These are phyloP conservation scores for Cheilosia soror DNA, from an alignment of 2,888 invertebrate genomes.

Conservation along the genomic window DNA sequence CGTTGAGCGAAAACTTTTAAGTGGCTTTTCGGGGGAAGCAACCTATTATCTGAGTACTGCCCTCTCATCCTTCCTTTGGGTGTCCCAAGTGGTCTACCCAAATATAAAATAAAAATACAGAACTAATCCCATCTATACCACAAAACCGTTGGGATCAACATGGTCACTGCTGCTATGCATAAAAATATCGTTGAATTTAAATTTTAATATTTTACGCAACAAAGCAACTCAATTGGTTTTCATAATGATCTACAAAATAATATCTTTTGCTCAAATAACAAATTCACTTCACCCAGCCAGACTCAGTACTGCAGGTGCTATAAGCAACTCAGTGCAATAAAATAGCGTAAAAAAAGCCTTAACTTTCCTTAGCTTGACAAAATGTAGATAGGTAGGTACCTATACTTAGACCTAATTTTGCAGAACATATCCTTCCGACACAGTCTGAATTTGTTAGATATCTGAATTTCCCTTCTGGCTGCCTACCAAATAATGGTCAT, in stretches of 20 bases:
- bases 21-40: constrained; percentile 72
- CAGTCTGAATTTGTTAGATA: constrained; percentile 4
- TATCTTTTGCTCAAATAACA: background rate
- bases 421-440: constrained; percentile 18
- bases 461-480: constrained; percentile 22
- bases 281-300: background rate
- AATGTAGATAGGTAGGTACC: background rate
- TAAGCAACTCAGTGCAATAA: background rate
- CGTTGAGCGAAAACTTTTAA: constrained; percentile 74
- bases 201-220: constrained; percentile 63
- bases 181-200: constrained; percentile 67
- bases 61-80: constrained; percentile 21
- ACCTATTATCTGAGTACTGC: constrained; percentile 67
- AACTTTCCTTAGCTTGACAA: constrained; percentile 48
- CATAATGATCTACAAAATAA: background rate
- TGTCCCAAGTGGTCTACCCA: constrained; percentile 63
- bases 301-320: constrained; percentile 6
- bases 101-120: constrained; percentile 37
- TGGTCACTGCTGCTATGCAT: constrained; percentile 69
- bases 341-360: constrained; percentile 9
- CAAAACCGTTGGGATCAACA: constrained; percentile 69
- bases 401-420: constrained; percentile 49
- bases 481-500: constrained; percentile 49
- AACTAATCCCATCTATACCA: constrained; percentile 57
- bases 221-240: constrained; percentile 38